These are phyloP conservation scores for Cotesia glomerata DNA, from an alignment of 1,140 invertebrate species.

Conservation along the genomic window DNA sequence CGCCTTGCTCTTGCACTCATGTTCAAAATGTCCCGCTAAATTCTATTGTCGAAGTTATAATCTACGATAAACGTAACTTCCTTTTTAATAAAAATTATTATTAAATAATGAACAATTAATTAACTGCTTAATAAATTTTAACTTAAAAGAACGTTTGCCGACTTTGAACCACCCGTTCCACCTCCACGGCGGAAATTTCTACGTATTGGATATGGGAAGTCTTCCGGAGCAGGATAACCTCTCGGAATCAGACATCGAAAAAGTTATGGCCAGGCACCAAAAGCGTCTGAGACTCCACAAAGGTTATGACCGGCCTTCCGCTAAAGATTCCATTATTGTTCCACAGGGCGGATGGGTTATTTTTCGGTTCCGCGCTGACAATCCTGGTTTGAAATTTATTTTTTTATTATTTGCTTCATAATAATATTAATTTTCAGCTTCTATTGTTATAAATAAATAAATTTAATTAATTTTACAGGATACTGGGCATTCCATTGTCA, in stretches of 20 bases:
- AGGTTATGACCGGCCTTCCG: slow-evolving; percentile 43
- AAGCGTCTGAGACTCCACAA: slow-evolving; percentile 48
- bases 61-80: slow-evolving; percentile 41
- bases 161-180: slow-evolving; percentile 42
- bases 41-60: slow-evolving; percentile 30
- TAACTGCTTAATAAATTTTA: background rate
- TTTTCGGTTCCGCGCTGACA: slow-evolving; percentile 73
- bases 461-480: slow-evolving; percentile 53
- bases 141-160: background rate
- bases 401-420: background rate
- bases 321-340: slow-evolving; percentile 65
- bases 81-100: slow-evolving; percentile 29
- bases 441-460: no score
- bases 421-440: no score
- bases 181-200: slow-evolving; percentile 41
- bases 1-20: slow-evolving; percentile 31
- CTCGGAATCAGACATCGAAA: slow-evolving; percentile 69
- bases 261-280: slow-evolving; percentile 48
- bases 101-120: slow-evolving; percentile 6
- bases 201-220: slow-evolving; percentile 42
- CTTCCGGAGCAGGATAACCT: slow-evolving; percentile 46
- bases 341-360: slow-evolving; percentile 75
- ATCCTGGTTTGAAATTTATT: slow-evolving; percentile 65
- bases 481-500: slow-evolving; percentile 83
- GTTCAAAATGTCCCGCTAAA: background rate